Evolutionary conservation across 2,113 vertebrate genomes (phyloP).

Genomic region (Gymnocephalus cernua): DNA sequence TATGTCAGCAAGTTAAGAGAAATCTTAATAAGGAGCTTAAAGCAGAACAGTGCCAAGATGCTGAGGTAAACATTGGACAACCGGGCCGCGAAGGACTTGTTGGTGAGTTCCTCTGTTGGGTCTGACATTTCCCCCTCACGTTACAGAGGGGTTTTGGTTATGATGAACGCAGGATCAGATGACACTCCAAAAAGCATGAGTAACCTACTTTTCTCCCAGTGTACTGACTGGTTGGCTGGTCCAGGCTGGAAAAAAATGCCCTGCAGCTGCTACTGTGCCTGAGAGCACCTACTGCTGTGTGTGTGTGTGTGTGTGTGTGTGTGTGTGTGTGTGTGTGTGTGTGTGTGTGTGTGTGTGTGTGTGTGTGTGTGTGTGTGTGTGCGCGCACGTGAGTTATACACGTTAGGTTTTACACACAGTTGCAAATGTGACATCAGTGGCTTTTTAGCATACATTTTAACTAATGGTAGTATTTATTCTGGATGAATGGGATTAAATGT

Average conservation of each 20-base stretch:
- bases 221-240: constrained; percentile 49
- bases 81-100: constrained; percentile 90
- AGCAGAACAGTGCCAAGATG: constrained; percentile 97
- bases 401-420: background rate
- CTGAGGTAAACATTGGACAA: constrained; percentile 97
- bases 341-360: background rate
- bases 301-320: constrained; percentile 14
- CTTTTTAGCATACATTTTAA: background rate
- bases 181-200: constrained; percentile 78
- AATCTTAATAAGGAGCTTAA: constrained; percentile 97
- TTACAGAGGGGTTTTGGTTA: constrained; percentile 57
- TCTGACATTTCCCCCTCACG: constrained; percentile 76
- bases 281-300: constrained; percentile 51
- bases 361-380: constrained; percentile 19
- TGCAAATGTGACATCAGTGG: background rate
- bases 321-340: constrained; percentile 19
- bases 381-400: background rate
- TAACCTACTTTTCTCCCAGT: constrained; percentile 68
- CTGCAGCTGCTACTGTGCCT: constrained; percentile 77
- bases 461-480: background rate
- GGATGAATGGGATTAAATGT: background rate
- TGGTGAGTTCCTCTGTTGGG: constrained; percentile 64
- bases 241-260: constrained; percentile 64
- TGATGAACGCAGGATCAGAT: constrained; percentile 84
- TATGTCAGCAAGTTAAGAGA: constrained; percentile 95